phyloP scores from a whole-genome alignment of 2,888 invertebrate species.

The Synergus umbraculus region DNA sequence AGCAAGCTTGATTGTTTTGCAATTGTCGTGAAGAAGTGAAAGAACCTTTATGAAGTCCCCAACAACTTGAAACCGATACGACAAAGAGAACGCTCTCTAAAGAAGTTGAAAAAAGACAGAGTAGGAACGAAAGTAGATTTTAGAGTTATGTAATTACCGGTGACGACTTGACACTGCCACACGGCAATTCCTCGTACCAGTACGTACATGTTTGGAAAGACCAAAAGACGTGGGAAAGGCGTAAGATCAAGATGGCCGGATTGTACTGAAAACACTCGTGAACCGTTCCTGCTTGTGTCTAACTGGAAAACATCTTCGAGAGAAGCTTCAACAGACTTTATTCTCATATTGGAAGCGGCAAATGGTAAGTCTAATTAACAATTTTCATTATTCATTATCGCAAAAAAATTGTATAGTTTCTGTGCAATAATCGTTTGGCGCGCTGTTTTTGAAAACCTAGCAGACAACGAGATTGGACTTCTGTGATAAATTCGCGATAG shows the following conservation, averaged over 20 bases:
- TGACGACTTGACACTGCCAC: neutral
- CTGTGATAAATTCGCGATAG: conserved; percentile 2
- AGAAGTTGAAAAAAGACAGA: neutral
- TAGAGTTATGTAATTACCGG: neutral
- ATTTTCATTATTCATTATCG: neutral
- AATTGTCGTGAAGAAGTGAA: too few species aligned
- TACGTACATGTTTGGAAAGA: neutral
- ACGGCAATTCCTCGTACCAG: neutral
- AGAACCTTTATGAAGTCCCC: neutral
- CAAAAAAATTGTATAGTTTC: neutral
- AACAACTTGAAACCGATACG: neutral
- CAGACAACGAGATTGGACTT: neutral
- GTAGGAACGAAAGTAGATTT: neutral
- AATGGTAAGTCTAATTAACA: conserved; percentile 33
- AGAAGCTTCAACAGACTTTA: neutral
- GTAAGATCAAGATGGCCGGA: conserved; percentile 23
- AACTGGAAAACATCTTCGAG: neutral
- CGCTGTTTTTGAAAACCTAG: conserved; percentile 33
- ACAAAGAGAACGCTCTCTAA: neutral
- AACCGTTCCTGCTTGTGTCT: neutral
- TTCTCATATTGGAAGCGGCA: neutral
- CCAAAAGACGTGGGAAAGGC: neutral
- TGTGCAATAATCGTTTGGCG: conserved; percentile 24
- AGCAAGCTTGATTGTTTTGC: too few species aligned
- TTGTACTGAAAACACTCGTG: neutral